Evolutionary conservation across 2,797 vertebrate species (phyloP).

Genomic region (Sebastiscus albofasciatus): DNA sequence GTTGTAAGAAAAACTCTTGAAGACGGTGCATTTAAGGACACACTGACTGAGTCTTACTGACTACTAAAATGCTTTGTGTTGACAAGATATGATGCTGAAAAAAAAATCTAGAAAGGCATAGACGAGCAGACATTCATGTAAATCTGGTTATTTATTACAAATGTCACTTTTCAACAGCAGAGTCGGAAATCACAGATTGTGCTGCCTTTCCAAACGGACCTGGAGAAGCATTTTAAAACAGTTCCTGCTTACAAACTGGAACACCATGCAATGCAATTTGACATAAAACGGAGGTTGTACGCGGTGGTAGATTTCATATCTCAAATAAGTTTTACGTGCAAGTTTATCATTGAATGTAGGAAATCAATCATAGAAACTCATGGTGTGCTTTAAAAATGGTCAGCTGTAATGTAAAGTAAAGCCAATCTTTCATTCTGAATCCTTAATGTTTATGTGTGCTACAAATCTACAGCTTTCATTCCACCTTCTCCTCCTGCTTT

Average conservation of each 20-base stretch:
- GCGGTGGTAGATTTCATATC: not conserved
- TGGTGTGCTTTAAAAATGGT: not conserved
- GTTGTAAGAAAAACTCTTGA: not conserved
- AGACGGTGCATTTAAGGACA: conserved; percentile 10
- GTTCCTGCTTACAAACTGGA: not conserved
- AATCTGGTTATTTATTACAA: not conserved
- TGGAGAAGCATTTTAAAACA: not conserved
- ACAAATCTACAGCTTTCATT: not conserved
- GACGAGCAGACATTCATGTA: not conserved
- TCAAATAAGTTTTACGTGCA: not conserved
- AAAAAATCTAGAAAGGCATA: not conserved
- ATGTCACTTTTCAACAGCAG: not conserved
- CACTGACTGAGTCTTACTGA: not conserved
- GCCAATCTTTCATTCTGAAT: not conserved
- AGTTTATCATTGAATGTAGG: not conserved
- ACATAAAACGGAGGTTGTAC: not conserved
- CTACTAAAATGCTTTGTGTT: not conserved
- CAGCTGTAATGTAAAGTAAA: not conserved
- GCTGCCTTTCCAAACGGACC: not conserved
- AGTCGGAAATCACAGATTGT: not conserved
- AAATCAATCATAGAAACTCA: not conserved
- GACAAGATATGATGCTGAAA: not conserved
- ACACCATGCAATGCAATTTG: not conserved
- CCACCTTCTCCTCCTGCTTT: not conserved
- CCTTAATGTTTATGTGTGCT: not conserved